Evolutionary conservation across 1,140 invertebrate species (phyloP).

Genomic region (Spodoptera litura): DNA sequence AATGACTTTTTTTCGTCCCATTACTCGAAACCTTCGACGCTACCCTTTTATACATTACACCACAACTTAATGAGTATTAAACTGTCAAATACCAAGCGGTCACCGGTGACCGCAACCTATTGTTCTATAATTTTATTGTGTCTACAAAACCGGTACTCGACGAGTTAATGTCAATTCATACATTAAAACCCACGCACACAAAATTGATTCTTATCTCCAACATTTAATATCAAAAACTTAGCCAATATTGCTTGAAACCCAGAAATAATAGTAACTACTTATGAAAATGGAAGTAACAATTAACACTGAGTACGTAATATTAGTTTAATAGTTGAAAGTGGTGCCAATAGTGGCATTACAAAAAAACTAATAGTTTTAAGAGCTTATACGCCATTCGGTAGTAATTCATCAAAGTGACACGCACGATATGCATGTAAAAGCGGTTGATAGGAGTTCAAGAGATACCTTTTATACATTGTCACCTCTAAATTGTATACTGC

Average conservation of each 20-base stretch:
- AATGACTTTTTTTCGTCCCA: no score
- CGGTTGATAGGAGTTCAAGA: not conserved
- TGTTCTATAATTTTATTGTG: no score
- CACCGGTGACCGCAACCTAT: no score
- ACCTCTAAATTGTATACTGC: conserved; percentile 2
- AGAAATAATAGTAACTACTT: no score
- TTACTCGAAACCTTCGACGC: no score
- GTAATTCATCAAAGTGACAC: not conserved
- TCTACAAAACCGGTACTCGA: no score
- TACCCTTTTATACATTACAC: no score
- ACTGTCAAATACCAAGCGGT: no score
- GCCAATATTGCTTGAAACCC: no score
- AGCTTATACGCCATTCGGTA: not conserved
- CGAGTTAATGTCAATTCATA: conserved; percentile 1
- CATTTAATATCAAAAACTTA: no score
- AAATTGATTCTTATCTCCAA: not conserved
- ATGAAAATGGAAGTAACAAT: not conserved
- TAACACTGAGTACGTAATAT: not conserved
- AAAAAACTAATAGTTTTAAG: not conserved
- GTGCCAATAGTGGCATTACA: not conserved
- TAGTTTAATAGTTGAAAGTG: conserved; percentile 1
- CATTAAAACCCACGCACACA: not conserved
- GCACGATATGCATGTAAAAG: not conserved
- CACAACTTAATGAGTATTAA: not conserved
- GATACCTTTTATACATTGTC: conserved; percentile 11